Percentiles rank a stretch among this genome's conserved stretches.
phyloP scores from a whole-genome alignment of 2,113 vertebrate genomes.

The Gnathonemus longibarbis region DNA sequence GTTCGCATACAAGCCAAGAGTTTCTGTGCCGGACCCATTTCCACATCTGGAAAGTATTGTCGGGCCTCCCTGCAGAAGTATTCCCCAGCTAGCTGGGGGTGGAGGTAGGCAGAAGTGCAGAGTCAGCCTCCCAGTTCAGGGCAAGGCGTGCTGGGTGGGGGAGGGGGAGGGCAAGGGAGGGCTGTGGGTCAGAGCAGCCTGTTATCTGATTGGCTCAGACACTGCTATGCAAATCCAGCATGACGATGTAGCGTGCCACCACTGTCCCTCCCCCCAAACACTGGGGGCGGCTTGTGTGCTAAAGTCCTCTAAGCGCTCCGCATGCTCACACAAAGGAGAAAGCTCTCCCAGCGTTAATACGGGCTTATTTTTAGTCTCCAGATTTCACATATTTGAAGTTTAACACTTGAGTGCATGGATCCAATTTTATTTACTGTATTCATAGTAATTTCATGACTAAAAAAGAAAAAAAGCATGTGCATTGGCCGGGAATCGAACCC shows the following conservation, averaged over 20 bases:
- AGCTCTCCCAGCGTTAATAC: not conserved
- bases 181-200: not conserved
- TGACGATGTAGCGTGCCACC: not conserved
- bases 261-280: not conserved
- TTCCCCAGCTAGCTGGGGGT: conserved; percentile 10
- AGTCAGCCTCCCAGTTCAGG: conserved; percentile 16
- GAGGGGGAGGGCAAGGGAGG: not conserved
- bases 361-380: not conserved
- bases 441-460: not conserved
- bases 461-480: not conserved
- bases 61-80: not conserved
- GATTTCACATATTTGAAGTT: not conserved
- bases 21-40: conserved; percentile 28
- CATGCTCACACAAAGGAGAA: not conserved
- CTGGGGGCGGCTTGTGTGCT: not conserved
- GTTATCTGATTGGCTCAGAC: not conserved
- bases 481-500: conserved; percentile 39
- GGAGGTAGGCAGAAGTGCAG: not conserved
- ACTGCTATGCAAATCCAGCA: not conserved
- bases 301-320: not conserved
- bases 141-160: not conserved
- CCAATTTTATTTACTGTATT: not conserved
- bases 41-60: conserved; percentile 38
- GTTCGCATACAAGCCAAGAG: conserved; percentile 28
- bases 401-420: not conserved